Conservation (phyloP, 2,888 invertebrate species). For the Hirtodrosophila confusa region DNA sequence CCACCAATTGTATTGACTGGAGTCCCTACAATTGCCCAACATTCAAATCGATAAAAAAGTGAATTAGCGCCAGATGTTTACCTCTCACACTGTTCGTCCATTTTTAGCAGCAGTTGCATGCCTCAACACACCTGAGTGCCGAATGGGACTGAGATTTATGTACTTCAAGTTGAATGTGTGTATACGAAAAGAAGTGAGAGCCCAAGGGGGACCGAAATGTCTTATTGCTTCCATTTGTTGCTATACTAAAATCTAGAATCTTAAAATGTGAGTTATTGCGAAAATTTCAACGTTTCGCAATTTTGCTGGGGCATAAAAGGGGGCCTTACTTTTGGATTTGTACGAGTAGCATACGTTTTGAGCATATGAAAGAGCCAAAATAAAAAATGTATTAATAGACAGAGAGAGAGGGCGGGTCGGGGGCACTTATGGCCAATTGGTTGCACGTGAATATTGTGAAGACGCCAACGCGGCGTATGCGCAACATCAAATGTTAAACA, state of each 20-base stretch:
- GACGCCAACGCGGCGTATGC: constrained; percentile 42
- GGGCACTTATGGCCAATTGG: constrained; percentile 26
- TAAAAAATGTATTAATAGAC: neutral
- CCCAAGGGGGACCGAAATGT: neutral
- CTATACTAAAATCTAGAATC: constrained; percentile 13
- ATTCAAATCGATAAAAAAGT: neutral
- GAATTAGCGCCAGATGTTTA: constrained; percentile 51
- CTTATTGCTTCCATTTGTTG: constrained; percentile 8
- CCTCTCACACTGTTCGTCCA: constrained; percentile 23
- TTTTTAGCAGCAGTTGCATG: constrained; percentile 53
- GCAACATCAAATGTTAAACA: constrained; percentile 53
- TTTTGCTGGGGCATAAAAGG: constrained; percentile 20
- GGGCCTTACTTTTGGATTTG: constrained; percentile 46
- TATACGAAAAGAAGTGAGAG: neutral
- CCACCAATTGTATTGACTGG: constrained; percentile 29
- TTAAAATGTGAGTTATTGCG: constrained; percentile 41
- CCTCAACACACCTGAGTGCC: constrained; percentile 46
- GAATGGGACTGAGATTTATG: constrained; percentile 24
- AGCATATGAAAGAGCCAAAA: constrained; percentile 6
- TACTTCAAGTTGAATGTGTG: constrained; percentile 9
- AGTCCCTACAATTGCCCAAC: constrained; percentile 7
- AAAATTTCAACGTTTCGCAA: constrained; percentile 44
- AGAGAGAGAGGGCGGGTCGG: neutral
- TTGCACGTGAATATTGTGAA: constrained; percentile 47
- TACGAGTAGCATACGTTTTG: constrained; percentile 9